Evolutionary conservation across 1,140 invertebrate genomes (phyloP), one percentile per base, ranked within the genome.

Genomic region (Argopecten irradians): DNA sequence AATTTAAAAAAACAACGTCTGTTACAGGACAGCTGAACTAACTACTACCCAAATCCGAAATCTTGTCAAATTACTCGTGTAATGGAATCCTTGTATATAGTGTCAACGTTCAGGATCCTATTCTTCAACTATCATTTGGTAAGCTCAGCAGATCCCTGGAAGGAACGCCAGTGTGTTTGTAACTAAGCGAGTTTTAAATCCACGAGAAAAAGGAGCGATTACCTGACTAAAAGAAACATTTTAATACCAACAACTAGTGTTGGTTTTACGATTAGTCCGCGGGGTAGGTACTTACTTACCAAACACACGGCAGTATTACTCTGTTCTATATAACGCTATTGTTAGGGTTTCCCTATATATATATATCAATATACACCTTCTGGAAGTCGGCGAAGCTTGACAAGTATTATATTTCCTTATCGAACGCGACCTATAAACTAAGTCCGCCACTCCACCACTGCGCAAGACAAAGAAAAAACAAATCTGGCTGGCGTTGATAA

Each of bases 311-410:
- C 1, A n/a, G 55, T 11, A 71, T 46, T 71, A 71, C 55, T 11
- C 55, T 71, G 22, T n/a, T n/a, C 8, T 71, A 71, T 71, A 71
- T 71, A 71, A 71, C 22, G n/a, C n/a, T 71, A 71, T 71, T 71
- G 55, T 71, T 71, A 22, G 55, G 1, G n/a, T 71, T 71, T 71
- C 55, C 55, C 55, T 71, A n/a, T 55, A 55, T 55, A 13, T 19
- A 7, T 71, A 71, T 71, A n/a, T 71, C 22, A 71, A n/a, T 71
- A 71, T 71, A 71, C n/a, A n/a, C n/a, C 55, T 71, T n/a, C 22
- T 71, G 22, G 55, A 71, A 71, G 55, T 71, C 55, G 55, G 55
- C 55, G 55, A 71, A n/a, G 55, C 55, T 28, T 71, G 55, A 71
- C 55, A 71, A 3, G 55, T 71, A 71, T 71, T 71, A n/a, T 71